Conservation (phyloP, 1,140 invertebrate genomes). For the Zophobas atratus region DNA sequence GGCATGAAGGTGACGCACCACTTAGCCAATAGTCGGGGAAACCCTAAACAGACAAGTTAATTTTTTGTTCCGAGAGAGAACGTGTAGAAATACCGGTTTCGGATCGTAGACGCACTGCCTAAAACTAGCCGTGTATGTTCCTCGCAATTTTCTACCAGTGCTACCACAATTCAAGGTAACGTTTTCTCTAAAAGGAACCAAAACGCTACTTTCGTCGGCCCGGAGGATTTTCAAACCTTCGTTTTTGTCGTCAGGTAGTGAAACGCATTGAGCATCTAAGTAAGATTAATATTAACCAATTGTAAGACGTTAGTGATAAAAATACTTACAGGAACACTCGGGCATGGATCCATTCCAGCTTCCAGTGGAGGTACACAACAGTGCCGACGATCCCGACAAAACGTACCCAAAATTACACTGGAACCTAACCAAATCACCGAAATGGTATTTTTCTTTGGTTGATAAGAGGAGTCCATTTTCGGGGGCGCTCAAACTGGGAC, state of each 20-base stretch:
- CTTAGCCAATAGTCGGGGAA: constrained; percentile 94
- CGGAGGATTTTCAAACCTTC: constrained; percentile 86
- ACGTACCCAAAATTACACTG: constrained; percentile 97
- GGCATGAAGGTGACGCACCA: constrained; percentile 87
- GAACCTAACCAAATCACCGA: constrained; percentile 92
- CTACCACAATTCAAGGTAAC: constrained; percentile 88
- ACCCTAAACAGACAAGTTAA: constrained; percentile 70
- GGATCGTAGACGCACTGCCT: constrained; percentile 97
- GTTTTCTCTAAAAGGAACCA: constrained; percentile 92
- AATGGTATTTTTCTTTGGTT: constrained; percentile 87
- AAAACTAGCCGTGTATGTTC: constrained; percentile 86
- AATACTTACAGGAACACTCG: constrained; percentile 87
- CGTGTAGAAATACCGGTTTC: constrained; percentile 74
- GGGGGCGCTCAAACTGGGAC: constrained; percentile 83
- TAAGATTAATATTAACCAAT: constrained; percentile 55
- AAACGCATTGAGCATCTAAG: constrained; percentile 90
- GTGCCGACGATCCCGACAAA: constrained; percentile 85
- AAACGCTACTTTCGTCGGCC: constrained; percentile 82
- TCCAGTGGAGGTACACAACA: constrained; percentile 92
- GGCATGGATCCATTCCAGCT: constrained; percentile 95
- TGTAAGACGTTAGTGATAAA: background rate
- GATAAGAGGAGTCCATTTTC: constrained; percentile 92
- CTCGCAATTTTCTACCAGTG: constrained; percentile 82
- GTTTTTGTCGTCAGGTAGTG: constrained; percentile 89
- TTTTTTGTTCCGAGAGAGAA: background rate